A percentile compares a stretch with the other conserved stretches of the same genome.
These are phyloP conservation scores for Andrena marginata DNA, from an alignment of 2,888 invertebrate genomes.

Conservation along the genomic window DNA sequence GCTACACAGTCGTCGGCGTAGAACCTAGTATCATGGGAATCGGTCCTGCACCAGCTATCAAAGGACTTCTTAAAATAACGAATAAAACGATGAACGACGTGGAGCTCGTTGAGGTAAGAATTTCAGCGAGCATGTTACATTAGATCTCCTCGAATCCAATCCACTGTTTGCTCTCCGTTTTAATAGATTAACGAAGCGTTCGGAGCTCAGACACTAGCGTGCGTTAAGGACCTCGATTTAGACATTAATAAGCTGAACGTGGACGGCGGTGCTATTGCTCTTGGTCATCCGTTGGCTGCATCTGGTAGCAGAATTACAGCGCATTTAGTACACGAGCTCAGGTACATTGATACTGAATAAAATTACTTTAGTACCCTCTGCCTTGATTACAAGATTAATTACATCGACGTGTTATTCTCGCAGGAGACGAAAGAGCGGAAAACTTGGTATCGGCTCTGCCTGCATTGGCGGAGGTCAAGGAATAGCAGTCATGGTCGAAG, in stretches of 20 bases:
- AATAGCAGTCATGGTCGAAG: constrained; percentile 96
- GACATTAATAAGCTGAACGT: constrained; percentile 96
- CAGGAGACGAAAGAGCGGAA: constrained; percentile 94
- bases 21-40: constrained; percentile 99
- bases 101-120: constrained; percentile 94
- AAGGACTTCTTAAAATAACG: constrained; percentile 92
- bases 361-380: not conserved
- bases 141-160: not conserved
- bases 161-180: not conserved
- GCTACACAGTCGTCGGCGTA: constrained; percentile 97
- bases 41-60: constrained; percentile 97
- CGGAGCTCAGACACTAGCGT: constrained; percentile 96
- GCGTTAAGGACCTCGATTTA: constrained; percentile 94
- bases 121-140: not conserved
- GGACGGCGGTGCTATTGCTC: constrained; percentile 97
- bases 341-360: constrained; percentile 86
- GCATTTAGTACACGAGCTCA: constrained; percentile 96
- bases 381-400: not conserved
- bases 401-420: constrained; percentile 11
- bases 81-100: constrained; percentile 94
- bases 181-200: constrained; percentile 99
- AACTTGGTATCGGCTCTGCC: constrained; percentile 96
- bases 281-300: constrained; percentile 99
- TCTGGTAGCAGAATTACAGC: constrained; percentile 96
- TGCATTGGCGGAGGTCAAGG: constrained; percentile 99